Conservation (phyloP, 2,888 invertebrate genomes). For the Ferrisia virgata region DNA sequence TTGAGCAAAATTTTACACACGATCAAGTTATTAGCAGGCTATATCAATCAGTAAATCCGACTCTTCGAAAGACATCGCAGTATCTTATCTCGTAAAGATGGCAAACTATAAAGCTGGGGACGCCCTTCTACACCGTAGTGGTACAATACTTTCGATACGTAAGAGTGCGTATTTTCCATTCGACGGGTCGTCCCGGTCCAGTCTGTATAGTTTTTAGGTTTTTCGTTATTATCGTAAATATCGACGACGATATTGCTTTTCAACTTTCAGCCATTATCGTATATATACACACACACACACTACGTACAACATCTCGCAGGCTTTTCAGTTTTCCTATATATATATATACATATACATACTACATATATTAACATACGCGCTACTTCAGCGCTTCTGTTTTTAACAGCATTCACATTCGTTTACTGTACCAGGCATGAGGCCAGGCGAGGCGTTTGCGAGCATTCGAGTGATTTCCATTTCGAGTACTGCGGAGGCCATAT, state of each 20-base stretch:
- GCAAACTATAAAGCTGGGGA: too few relatives aligned
- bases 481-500: not conserved
- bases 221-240: conserved; percentile 15
- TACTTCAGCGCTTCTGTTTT: conserved; percentile 11
- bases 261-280: not conserved
- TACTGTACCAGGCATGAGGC: not conserved
- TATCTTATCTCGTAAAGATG: too few relatives aligned
- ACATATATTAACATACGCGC: not conserved
- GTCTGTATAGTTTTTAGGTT: not conserved
- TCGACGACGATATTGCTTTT: not conserved
- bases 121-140: too few relatives aligned
- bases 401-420: not conserved
- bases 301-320: not conserved
- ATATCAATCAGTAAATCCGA: too few relatives aligned
- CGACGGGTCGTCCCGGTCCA: not conserved
- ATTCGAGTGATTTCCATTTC: not conserved
- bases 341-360: not conserved
- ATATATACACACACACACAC: too few relatives aligned
- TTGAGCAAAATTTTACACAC: too few relatives aligned
- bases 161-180: too few relatives aligned
- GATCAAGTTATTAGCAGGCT: too few relatives aligned
- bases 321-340: not conserved
- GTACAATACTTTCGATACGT: too few relatives aligned
- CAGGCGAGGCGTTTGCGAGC: too few relatives aligned
- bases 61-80: too few relatives aligned